Evolutionary conservation across 1,140 invertebrate genomes (phyloP).

Genomic region (Dendroctonus valens): DNA sequence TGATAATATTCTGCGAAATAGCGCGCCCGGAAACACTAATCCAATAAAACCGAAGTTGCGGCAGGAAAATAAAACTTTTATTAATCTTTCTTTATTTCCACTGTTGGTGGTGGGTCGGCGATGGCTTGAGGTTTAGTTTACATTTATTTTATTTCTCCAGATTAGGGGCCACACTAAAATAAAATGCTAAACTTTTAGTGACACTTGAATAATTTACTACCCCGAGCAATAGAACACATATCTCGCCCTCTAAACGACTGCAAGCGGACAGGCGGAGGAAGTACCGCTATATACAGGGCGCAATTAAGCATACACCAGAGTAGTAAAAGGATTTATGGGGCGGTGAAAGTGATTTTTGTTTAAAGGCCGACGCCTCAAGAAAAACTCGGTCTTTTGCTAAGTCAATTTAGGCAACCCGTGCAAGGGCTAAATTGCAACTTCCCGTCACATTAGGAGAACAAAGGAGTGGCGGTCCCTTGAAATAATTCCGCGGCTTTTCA

Average conservation of each 20-base stretch:
- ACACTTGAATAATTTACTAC: conserved; percentile 5
- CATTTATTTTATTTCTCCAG: conserved; percentile 11
- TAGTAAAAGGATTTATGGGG: too few species aligned
- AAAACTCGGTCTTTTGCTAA: too few species aligned
- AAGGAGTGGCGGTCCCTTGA: background rate
- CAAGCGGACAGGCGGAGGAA: too few species aligned
- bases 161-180: background rate
- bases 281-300: too few species aligned
- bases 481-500: conserved; percentile 1
- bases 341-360: too few species aligned
- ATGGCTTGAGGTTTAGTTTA: conserved; percentile 20
- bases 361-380: too few species aligned
- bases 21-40: conserved; percentile 8
- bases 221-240: background rate
- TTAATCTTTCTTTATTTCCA: conserved; percentile 24
- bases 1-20: conserved; percentile 19
- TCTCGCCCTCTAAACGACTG: too few species aligned
- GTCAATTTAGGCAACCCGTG: too few species aligned
- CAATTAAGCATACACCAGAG: too few species aligned
- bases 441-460: background rate
- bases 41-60: conserved; percentile 22
- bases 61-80: conserved; percentile 26
- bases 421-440: conserved; percentile 3
- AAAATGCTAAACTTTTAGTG: conserved; percentile 2
- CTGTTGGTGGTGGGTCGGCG: background rate